These are phyloP conservation scores for Mus caroli DNA, from an alignment of 2,797 vertebrate species.

Conservation along the genomic window DNA sequence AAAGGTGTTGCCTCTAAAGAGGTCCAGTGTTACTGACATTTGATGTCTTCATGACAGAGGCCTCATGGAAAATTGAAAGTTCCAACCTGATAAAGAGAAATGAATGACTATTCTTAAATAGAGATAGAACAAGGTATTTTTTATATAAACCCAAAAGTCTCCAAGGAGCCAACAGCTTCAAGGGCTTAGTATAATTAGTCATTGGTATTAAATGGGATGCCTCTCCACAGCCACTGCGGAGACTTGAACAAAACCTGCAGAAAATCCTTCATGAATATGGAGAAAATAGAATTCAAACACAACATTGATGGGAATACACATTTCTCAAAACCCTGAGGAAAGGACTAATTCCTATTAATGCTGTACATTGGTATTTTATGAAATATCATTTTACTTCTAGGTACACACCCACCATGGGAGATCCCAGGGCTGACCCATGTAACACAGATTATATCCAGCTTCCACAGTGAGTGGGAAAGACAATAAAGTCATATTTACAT, in stretches of 20 bases:
- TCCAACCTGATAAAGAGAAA: background rate
- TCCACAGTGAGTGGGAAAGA: background rate
- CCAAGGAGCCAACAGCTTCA: background rate
- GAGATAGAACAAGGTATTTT: background rate
- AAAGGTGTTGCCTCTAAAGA: background rate
- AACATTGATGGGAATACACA: background rate
- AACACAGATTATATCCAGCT: background rate
- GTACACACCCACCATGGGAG: background rate
- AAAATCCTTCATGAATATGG: background rate
- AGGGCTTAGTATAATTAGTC: background rate
- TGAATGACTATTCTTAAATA: slow-evolving; percentile 8
- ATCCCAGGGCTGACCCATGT: background rate
- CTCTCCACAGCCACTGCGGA: background rate
- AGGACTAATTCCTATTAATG: background rate
- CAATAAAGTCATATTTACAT: background rate
- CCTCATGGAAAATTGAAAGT: background rate
- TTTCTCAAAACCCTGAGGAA: background rate
- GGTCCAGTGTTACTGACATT: background rate
- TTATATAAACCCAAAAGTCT: background rate
- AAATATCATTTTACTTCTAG: background rate
- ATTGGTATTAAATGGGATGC: background rate
- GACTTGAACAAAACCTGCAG: background rate
- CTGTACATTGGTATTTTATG: background rate
- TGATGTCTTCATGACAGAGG: background rate
- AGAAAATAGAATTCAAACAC: background rate